These are phyloP conservation scores for Drosophila gunungcola DNA, from an alignment of 1,140 invertebrate species.

Conservation along the genomic window DNA sequence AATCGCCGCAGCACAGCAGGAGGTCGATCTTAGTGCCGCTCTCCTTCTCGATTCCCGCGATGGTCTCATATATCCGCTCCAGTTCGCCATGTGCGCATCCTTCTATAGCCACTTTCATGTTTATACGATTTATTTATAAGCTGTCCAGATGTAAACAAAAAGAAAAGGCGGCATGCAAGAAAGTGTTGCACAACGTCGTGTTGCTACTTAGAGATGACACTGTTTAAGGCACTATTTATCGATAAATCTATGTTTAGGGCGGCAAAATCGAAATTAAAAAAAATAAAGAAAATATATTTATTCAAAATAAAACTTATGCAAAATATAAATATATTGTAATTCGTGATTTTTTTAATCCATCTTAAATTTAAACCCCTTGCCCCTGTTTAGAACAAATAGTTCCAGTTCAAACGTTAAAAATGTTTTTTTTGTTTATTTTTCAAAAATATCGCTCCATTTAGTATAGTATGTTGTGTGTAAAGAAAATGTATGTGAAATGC, in stretches of 20 bases:
- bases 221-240: neutral
- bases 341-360: too few species aligned
- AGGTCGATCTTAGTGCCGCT: constrained; percentile 93
- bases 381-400: too few species aligned
- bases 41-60: constrained; percentile 90
- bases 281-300: too few species aligned
- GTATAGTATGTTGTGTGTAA: constrained; percentile 61
- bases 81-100: constrained; percentile 99
- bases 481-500: constrained; percentile 74
- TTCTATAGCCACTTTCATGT: constrained; percentile 97
- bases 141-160: constrained; percentile 36
- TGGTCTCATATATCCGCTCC: constrained; percentile 96
- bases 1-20: constrained; percentile 98
- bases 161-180: neutral
- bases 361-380: too few species aligned
- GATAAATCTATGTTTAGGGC: neutral
- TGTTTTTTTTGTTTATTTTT: constrained; percentile 75
- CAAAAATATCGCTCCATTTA: constrained; percentile 79
- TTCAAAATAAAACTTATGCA: too few species aligned
- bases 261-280: neutral
- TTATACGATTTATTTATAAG: constrained; percentile 36
- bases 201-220: neutral
- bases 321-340: too few species aligned
- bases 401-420: constrained; percentile 73
- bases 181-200: neutral